These are phyloP conservation scores for Miichthys miiuy DNA, from an alignment of 2,797 vertebrate genomes.

Conservation along the genomic window DNA sequence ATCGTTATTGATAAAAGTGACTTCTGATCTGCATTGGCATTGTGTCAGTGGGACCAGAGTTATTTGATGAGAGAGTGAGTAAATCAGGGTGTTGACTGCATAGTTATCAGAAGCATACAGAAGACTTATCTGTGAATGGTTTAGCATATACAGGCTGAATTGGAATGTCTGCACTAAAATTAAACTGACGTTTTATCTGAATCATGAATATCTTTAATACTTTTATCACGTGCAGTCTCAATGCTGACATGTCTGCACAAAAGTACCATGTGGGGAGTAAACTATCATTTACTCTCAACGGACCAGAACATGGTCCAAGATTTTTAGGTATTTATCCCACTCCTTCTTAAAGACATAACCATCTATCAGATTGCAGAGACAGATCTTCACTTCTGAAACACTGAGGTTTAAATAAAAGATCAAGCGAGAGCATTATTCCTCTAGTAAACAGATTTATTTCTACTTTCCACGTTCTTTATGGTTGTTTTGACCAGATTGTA, in stretches of 20 bases:
- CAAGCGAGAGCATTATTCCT: not conserved
- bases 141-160: not conserved
- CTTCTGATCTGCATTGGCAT: not conserved
- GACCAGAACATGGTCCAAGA: not conserved
- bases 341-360: not conserved
- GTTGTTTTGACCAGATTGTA: not conserved
- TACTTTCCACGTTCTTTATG: not conserved
- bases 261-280: not conserved
- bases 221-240: not conserved
- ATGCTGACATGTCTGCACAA: not conserved
- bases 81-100: not conserved
- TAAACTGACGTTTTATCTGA: not conserved
- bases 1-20: not conserved
- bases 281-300: not conserved
- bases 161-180: not conserved
- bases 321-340: not conserved
- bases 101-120: not conserved
- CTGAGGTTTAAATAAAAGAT: not conserved
- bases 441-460: not conserved
- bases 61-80: not conserved
- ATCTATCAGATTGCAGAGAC: slow-evolving; percentile 9
- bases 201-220: not conserved
- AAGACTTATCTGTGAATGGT: not conserved
- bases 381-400: not conserved
- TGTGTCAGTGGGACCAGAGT: not conserved